Base-by-base conservation (phyloP, 2,888 invertebrate genomes). In the Drosophila dives region DNA sequence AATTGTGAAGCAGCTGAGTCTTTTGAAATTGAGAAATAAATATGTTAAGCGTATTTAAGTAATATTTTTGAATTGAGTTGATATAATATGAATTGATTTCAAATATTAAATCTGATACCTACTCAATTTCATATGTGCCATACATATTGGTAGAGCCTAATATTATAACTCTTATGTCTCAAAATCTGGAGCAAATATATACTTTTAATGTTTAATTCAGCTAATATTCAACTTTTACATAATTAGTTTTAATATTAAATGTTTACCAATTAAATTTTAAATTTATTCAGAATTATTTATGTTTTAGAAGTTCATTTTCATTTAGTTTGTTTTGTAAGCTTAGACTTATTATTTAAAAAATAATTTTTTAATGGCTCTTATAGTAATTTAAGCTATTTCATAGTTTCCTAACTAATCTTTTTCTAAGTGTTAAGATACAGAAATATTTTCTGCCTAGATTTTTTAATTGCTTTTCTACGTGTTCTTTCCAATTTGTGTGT, bases 1-100 rank as follows among this genome's bases (percentile, higher is more conserved):
- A 15, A 23, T n/a, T n/a, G 12, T 62, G 49, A 68, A 68, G 62
- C 53, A 64, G 42, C 32, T 48, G 17, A 17, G n/a, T 48, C 50
- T 55, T 51, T 17, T 2, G 45, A 32, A 49, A 54, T 45, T 45
- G 1, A 20, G 6, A 20, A 33, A 61, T 60, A 1, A 3, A 42
- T 8, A 8, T 56, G 32, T 12, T n/a, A 15, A 3, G 29, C n/a
- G 26, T 17, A n/a, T n/a, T 33, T 1, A 34, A 23, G 34, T 15
- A 17, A 23, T 20, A 6, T 53, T 53, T 29, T 50, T 2, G 3
- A 51, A 26, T 3, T 48, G 17, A 10, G 2, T 7, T 8, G 11
- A 26, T 2, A 26, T 48, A 2, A 26, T 29, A 23, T 29, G 23
- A 40, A n/a, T n/a, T 40, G 10, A n/a, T n/a, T 40, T 40, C n/a